Base-by-base conservation (phyloP, 2,113 vertebrate genomes). In the Gracilinanus agilis region DNA sequence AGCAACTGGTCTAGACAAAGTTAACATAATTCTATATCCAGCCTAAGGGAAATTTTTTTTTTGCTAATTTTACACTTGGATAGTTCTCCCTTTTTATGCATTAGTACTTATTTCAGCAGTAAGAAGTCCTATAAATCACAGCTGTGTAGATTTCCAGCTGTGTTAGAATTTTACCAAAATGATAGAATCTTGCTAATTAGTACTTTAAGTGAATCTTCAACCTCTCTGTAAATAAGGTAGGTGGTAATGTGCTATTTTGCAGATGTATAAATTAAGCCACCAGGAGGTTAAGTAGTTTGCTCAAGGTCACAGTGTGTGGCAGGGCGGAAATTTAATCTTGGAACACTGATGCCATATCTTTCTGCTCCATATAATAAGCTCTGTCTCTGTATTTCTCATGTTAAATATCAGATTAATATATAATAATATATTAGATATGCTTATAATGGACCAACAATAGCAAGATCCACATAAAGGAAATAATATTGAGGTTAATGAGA, bases 11-110 rank as follows among this genome's bases (percentile, higher is more conserved):
- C 96, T 92, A 25, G 44, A 93, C 88, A 91, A 25, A 93, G 88
- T 93, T 89, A 95, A 94, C 58, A 94, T 89, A 93, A n/a, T 40
- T 83, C n/a, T 95, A 94, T 96, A 89, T 96, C 92, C 91, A 56
- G 44, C 91, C 91, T 92, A 88, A 95, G 92, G 91, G 95, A 97
- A 94, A 94, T 89, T 83, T 83, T 40, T 49, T 94, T 94, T 96
- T 96, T 96, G 90, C 95, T 92, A 97, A 92, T 97, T 97, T 98
- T 96, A 96, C 90, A 97, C 92, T 96, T 96, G 93, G 96, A 95
- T 97, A 93, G 93, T 93, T 97, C 67, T 83, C 40, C 90, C 96
- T 95, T 92, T 49, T 54, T 90, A 58, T 34, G 44, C 92, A 90
- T 94, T 95, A 93, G 94, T 93, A 95, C 92, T 95, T 93, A 96